Percentiles rank a stretch among this genome's conserved stretches.
These are phyloP conservation scores for Ceratitis capitata DNA, from an alignment of 1,140 invertebrate genomes.

Conservation along the genomic window DNA sequence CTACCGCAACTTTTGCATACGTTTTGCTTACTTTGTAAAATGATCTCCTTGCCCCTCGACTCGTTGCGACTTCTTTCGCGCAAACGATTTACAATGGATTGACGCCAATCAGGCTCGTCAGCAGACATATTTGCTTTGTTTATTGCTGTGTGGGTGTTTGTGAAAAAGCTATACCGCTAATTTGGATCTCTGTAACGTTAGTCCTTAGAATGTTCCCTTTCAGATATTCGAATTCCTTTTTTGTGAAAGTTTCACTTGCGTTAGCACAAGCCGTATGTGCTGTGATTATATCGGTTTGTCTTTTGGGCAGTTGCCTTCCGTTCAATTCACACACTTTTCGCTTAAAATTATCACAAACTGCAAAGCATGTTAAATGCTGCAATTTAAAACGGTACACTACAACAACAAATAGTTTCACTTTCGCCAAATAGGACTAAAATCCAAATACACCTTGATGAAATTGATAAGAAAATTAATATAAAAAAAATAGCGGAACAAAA, in stretches of 20 bases:
- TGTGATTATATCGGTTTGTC: background rate
- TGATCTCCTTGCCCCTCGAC: conserved; percentile 71
- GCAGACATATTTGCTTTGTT: conserved; percentile 37
- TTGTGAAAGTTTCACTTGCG: background rate
- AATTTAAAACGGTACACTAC: background rate
- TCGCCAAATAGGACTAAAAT: background rate
- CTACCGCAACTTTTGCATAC: conserved; percentile 25
- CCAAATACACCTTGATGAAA: background rate
- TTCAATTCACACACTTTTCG: background rate
- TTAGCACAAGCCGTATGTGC: background rate
- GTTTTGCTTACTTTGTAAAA: conserved; percentile 70
- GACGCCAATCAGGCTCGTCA: conserved; percentile 67
- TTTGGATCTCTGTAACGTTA: background rate
- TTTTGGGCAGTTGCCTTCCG: background rate
- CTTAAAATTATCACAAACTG: background rate
- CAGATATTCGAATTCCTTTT: background rate
- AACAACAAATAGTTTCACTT: background rate
- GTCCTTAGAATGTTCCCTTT: background rate
- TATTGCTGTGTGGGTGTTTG: background rate
- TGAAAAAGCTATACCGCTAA: background rate
- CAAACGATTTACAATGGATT: conserved; percentile 69
- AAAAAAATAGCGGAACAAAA: background rate
- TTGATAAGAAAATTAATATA: background rate
- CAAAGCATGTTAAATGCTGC: background rate
- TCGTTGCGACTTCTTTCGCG: conserved; percentile 70